These are phyloP conservation scores for Botrylloides violaceus DNA, from an alignment of 23 tunicate genomes.

Conservation along the genomic window DNA sequence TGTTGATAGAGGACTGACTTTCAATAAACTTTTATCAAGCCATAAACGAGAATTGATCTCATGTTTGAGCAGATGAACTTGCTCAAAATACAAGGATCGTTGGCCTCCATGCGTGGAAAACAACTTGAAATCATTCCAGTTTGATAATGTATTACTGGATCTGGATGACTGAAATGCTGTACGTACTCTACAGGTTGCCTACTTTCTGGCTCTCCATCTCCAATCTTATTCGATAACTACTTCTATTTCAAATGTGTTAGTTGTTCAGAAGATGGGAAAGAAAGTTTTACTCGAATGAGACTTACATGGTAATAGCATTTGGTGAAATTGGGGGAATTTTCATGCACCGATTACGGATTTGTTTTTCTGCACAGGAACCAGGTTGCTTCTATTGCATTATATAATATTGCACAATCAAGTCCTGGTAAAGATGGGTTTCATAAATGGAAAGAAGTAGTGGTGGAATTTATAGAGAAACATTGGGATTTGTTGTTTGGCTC, in stretches of 20 bases:
- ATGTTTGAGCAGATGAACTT: no score
- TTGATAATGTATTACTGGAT: neutral
- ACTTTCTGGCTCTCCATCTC: conserved; percentile 68
- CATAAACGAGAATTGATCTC: no score
- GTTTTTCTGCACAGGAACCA: conserved; percentile 27
- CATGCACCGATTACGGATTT: neutral
- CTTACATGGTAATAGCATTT: conserved; percentile 50
- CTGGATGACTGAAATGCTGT: neutral
- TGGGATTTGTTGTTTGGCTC: conserved; percentile 64
- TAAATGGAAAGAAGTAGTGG: conserved; percentile 76
- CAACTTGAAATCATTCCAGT: no score
- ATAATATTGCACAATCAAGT: conserved; percentile 63
- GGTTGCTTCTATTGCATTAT: conserved; percentile 52
- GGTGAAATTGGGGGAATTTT: neutral
- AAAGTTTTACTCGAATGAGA: conserved; percentile 58
- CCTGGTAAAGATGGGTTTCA: conserved; percentile 75
- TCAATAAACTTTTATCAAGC: no score
- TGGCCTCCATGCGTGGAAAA: neutral
- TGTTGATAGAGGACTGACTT: no score
- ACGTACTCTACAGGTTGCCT: conserved; percentile 45
- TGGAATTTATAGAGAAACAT: conserved; percentile 51
- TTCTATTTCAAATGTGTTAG: conserved; percentile 53
- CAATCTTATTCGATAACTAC: conserved; percentile 61
- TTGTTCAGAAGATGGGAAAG: conserved; percentile 43
- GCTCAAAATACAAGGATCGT: neutral